Percentiles rank a stretch among this genome's conserved stretches.
These are phyloP conservation scores for Ophonus ardosiacus DNA, from an alignment of 2,888 invertebrate species.

Conservation along the genomic window DNA sequence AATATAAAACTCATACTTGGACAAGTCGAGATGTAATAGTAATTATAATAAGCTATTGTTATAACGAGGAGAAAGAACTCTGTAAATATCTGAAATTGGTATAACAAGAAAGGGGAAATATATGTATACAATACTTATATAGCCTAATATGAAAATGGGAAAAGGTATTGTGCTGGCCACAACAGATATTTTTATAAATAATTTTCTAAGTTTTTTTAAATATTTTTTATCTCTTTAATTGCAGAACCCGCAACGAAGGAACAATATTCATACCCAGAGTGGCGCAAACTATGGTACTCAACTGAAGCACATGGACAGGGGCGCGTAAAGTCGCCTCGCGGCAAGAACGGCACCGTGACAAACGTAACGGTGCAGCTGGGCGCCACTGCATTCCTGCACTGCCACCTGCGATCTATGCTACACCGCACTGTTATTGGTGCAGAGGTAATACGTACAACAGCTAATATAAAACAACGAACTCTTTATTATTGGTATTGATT, in stretches of 20 bases:
- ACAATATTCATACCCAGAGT: constrained; percentile 76
- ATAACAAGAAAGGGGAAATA: too few relatives aligned
- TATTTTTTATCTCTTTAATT: background rate
- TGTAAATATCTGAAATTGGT: too few relatives aligned
- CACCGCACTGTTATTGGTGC: constrained; percentile 79
- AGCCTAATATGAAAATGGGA: too few relatives aligned
- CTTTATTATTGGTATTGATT: background rate
- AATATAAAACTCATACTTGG: too few relatives aligned
- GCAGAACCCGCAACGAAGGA: background rate
- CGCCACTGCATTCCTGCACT: constrained; percentile 88
- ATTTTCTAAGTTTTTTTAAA: too few relatives aligned
- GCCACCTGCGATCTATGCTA: constrained; percentile 86
- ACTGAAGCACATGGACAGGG: constrained; percentile 76
- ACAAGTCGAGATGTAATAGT: too few relatives aligned
- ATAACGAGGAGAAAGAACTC: too few relatives aligned
- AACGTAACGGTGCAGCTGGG: constrained; percentile 88
- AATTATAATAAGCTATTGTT: too few relatives aligned
- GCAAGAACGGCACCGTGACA: constrained; percentile 86
- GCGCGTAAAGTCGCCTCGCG: constrained; percentile 73
- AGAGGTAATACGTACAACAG: constrained; percentile 71
- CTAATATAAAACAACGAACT: background rate
- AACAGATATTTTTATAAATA: too few relatives aligned
- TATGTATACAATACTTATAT: too few relatives aligned
- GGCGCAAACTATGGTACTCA: constrained; percentile 82
- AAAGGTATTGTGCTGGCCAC: too few relatives aligned